A percentile compares a stretch with the other conserved stretches of the same genome.
These are phyloP conservation scores for Rotaria macrura DNA, from an alignment of 2,888 invertebrate genomes.

Conservation along the genomic window DNA sequence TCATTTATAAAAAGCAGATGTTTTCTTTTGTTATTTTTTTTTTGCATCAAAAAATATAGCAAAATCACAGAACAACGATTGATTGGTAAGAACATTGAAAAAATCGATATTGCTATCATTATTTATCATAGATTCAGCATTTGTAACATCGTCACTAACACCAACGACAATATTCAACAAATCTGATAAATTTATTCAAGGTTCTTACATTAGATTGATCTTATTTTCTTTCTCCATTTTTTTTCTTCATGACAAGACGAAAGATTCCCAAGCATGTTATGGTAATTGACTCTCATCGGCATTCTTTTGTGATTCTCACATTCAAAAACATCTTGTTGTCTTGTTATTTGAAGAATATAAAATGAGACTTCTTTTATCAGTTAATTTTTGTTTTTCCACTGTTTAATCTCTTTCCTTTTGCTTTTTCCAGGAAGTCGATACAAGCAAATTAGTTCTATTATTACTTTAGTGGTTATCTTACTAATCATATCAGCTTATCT, in stretches of 20 bases:
- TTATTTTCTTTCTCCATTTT: neutral
- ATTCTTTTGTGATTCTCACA: neutral
- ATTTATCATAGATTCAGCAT: neutral
- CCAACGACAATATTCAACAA: neutral
- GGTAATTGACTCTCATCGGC: neutral
- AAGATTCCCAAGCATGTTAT: neutral
- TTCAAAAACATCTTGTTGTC: neutral
- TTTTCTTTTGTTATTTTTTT: neutral
- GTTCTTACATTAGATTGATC: neutral
- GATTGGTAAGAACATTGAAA: neutral
- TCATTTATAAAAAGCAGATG: neutral
- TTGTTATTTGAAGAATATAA: neutral
- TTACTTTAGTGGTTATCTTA: neutral
- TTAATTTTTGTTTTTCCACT: too few species aligned
- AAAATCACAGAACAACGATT: neutral
- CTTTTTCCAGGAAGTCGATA: neutral
- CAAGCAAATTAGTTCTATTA: neutral
- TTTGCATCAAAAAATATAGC: neutral
- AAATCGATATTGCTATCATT: neutral
- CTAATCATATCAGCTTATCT: neutral
- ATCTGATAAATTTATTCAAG: neutral
- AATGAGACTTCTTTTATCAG: neutral
- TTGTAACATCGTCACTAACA: neutral
- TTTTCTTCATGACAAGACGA: neutral
- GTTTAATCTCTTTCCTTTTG: too few species aligned